phyloP scores from a whole-genome alignment of 2,113 vertebrate genomes.

The Tupaia tana region DNA sequence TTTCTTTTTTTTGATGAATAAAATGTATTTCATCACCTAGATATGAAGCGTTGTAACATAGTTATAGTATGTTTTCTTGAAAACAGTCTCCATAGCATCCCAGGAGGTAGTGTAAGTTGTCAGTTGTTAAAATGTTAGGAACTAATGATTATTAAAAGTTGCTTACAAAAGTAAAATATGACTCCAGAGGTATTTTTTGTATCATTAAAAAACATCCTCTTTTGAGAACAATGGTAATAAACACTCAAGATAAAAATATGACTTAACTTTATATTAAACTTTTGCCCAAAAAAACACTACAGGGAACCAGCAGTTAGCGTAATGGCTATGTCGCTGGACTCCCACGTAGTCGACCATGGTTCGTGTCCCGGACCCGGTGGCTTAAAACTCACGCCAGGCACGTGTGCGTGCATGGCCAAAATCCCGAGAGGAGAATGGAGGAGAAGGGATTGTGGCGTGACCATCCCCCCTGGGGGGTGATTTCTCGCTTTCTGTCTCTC shows the following conservation, averaged over 20 bases:
- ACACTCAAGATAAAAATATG: conserved; percentile 70
- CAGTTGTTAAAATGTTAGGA: conserved; percentile 46
- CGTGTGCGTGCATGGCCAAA: too few relatives aligned
- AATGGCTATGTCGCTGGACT: too few relatives aligned
- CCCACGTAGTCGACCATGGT: too few relatives aligned
- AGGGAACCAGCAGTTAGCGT: too few relatives aligned
- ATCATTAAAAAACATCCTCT: conserved; percentile 39
- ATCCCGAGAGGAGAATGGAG: too few relatives aligned
- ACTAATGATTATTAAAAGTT: conserved; percentile 62
- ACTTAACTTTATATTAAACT: conserved; percentile 71
- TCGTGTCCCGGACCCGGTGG: too few relatives aligned
- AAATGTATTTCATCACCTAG: conserved; percentile 3
- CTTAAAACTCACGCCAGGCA: too few relatives aligned
- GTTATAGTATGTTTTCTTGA: conserved; percentile 62
- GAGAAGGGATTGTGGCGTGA: too few relatives aligned
- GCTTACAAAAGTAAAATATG: conserved; percentile 68
- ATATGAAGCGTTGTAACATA: neutral
- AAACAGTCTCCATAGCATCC: conserved; percentile 36
- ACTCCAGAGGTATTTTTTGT: conserved; percentile 53
- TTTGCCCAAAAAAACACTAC: conserved; percentile 67
- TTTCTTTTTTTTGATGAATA: conserved; percentile 11
- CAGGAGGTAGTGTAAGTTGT: conserved; percentile 5
- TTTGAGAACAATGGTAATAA: conserved; percentile 54
- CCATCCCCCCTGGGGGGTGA: too few relatives aligned
- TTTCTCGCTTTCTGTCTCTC: too few relatives aligned